A percentile compares a stretch with the other conserved stretches of the same genome.
These are phyloP conservation scores for Ophonus ardosiacus DNA, from an alignment of 2,888 invertebrate genomes.

Conservation along the genomic window DNA sequence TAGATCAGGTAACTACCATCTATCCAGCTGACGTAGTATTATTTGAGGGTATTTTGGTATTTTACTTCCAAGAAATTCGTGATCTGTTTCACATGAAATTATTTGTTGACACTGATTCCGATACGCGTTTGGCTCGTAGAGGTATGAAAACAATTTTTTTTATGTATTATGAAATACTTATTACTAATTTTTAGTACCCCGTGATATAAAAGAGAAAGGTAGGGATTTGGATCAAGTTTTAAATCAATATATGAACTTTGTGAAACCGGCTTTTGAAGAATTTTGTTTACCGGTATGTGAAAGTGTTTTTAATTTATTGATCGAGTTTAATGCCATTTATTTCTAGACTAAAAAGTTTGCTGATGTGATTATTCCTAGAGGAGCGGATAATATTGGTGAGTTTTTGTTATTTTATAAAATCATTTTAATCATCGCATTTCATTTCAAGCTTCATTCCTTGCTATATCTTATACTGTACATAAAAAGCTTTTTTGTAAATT, in stretches of 20 bases:
- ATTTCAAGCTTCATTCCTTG: constrained; percentile 41
- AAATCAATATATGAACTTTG: constrained; percentile 97
- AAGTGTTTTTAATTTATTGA: constrained; percentile 33
- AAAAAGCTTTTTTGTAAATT: no score
- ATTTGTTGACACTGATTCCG: constrained; percentile 99
- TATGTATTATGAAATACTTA: constrained; percentile 37
- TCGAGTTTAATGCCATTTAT: constrained; percentile 67
- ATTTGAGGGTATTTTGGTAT: constrained; percentile 98
- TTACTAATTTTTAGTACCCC: constrained; percentile 84
- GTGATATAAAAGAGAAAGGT: constrained; percentile 97
- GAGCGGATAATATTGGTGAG: constrained; percentile 97
- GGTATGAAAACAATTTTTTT: constrained; percentile 79
- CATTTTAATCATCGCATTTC: constrained; percentile 21
- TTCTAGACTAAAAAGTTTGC: constrained; percentile 99
- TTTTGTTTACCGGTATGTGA: constrained; percentile 95
- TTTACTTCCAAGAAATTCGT: constrained; percentile 96
- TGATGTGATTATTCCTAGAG: constrained; percentile 99
- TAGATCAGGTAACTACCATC: constrained; percentile 85
- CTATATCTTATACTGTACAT: neutral
- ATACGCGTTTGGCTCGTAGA: constrained; percentile 95
- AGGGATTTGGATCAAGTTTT: constrained; percentile 96
- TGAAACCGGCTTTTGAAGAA: constrained; percentile 99
- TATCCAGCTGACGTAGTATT: constrained; percentile 98
- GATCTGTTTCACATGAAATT: constrained; percentile 99
- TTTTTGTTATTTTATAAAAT: constrained; percentile 53